Conservation (phyloP, 2,888 invertebrate genomes). For the Watsonalla binaria region DNA sequence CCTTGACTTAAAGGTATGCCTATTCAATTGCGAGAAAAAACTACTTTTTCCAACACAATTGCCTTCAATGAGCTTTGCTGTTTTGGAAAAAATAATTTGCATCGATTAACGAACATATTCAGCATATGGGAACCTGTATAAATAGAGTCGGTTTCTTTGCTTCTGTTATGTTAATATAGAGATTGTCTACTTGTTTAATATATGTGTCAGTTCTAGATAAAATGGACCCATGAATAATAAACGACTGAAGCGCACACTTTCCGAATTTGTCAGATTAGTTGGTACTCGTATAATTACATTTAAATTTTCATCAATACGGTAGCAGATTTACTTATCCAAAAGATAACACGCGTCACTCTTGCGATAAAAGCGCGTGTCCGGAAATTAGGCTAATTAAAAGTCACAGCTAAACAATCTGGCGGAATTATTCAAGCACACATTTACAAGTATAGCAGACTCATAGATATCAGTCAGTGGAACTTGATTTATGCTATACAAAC, state of each 20-base stretch:
- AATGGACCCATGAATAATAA: background rate
- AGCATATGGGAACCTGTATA: background rate
- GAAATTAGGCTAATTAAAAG: slow-evolving; percentile 39
- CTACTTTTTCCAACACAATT: background rate
- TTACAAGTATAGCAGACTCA: slow-evolving; percentile 53
- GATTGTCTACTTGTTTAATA: too few relatives aligned
- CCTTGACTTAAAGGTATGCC: slow-evolving; percentile 32
- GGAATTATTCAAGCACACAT: slow-evolving; percentile 43
- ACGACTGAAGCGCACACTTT: background rate
- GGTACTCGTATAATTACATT: background rate
- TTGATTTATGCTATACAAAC: slow-evolving; percentile 70
- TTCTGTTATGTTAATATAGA: too few relatives aligned
- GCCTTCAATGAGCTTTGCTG: background rate
- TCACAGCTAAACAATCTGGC: slow-evolving; percentile 30
- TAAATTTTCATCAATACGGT: background rate
- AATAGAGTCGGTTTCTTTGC: too few relatives aligned
- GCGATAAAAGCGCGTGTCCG: slow-evolving; percentile 10
- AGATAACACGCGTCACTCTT: background rate
- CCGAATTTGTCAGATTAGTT: background rate
- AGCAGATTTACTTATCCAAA: background rate
- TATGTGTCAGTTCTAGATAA: too few relatives aligned
- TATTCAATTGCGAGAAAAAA: slow-evolving; percentile 28
- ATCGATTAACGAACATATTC: background rate
- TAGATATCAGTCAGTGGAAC: slow-evolving; percentile 63
- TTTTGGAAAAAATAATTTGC: background rate